Base-by-base conservation (phyloP, 37 sponge, comb jelly and placozoan genomes). In the Eunapius fragilis region DNA sequence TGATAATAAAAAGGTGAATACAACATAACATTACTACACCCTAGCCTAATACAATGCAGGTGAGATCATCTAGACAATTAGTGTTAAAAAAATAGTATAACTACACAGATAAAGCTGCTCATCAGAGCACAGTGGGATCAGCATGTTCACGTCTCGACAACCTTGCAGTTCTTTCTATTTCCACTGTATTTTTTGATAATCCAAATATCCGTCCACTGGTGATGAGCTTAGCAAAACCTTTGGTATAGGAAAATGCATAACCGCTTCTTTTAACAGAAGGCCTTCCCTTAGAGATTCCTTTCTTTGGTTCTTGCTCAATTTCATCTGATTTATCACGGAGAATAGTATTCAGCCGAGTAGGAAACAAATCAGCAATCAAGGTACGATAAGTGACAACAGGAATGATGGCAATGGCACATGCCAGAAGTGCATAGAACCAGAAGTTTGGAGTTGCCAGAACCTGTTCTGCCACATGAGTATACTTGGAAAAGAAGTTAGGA, bases 161-260 rank as follows among this genome's bases (percentile, higher is more conserved):
- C 14, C 58, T 58, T 37, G 88, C 78, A 12, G n/a, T 38, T 31
- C 58, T 58, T 37, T 92, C 81, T 14, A 31, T 38, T 23, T 74
- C 28, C 7, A 88, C 91, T 71, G 76, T 19, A 0, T 48, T 84
- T 30, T 79, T 7, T 9, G 32, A 11, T 47, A 75, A 31, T 22
- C 84, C 84, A 49, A 94, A 88, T n/a, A 72, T 74, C 2, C 85
- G 72, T 24, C 98, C 98, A 25, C 85, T 49, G 23, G 75, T 71
- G 49, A 97, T 93, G 69, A 95, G 38, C 9, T 77, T 72, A 19
- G 88, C 98, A 88, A 87, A 92, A 17, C 98, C 95, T 27, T 76
- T 82, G n/a, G 81, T 76, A 26, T 93, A 92, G 28, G 98, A 80
- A 68, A 93, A 97, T 24, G 98, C 98, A 76, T 93, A 97, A 4